Percentiles rank a stretch among this genome's conserved stretches.
phyloP scores from a whole-genome alignment of 2,113 vertebrate species.

The Cyprinus carpio region DNA sequence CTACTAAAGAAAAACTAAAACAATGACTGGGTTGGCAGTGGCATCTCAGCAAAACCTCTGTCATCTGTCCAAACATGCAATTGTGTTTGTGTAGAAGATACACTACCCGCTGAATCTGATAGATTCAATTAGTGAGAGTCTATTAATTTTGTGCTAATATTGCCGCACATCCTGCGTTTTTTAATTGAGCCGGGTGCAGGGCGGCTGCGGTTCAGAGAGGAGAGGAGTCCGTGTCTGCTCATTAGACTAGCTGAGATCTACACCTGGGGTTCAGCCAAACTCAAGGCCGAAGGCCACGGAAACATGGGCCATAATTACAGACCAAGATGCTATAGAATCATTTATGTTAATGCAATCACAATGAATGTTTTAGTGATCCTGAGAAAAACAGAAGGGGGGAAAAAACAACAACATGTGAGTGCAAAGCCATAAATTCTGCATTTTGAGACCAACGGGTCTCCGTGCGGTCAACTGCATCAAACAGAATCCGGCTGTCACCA shows the following conservation, averaged over 20 bases:
- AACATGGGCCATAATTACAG: slow-evolving; percentile 76
- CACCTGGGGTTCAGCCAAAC: slow-evolving; percentile 75
- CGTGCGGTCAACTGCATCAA: not conserved
- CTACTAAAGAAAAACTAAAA: not conserved
- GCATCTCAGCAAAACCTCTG: not conserved
- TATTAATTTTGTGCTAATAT: slow-evolving; percentile 68
- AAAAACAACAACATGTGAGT: not conserved
- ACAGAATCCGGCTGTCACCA: not conserved
- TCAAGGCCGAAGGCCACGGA: slow-evolving; percentile 66
- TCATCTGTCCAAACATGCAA: slow-evolving; percentile 37
- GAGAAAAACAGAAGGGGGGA: slow-evolving; percentile 44
- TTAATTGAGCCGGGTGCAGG: slow-evolving; percentile 68
- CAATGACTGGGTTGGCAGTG: not conserved
- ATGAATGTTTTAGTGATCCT: slow-evolving; percentile 68
- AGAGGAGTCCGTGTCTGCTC: slow-evolving; percentile 55
- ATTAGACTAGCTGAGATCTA: slow-evolving; percentile 70
- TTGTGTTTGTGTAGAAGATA: slow-evolving; percentile 48
- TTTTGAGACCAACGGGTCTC: not conserved
- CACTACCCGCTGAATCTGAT: slow-evolving; percentile 59
- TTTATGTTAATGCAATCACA: slow-evolving; percentile 80
- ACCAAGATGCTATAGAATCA: slow-evolving; percentile 79
- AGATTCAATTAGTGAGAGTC: slow-evolving; percentile 66
- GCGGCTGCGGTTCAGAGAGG: slow-evolving; percentile 51
- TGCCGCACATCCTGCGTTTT: slow-evolving; percentile 51
- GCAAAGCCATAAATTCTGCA: not conserved